Conservation (phyloP, 2,888 invertebrate species). For the Rhagium mordax region DNA sequence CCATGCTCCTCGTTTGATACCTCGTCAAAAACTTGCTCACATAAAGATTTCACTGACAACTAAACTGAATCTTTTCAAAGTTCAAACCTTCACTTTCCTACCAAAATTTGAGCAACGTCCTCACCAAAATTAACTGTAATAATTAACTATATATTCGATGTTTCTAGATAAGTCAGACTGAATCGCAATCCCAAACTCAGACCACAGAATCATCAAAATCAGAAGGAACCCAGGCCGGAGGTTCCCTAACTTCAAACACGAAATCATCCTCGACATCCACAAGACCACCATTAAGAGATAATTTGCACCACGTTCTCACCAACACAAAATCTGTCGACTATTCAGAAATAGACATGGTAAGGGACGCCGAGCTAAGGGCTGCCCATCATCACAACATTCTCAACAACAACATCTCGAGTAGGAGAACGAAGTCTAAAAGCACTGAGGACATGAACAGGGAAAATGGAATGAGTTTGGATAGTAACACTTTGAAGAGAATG, state of each 20-base stretch:
- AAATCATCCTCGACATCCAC: conserved; percentile 77
- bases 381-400: conserved; percentile 79
- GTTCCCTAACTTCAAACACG: conserved; percentile 75
- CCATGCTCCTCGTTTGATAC: too few relatives aligned
- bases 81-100: too few relatives aligned
- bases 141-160: not conserved
- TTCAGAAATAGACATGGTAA: conserved; percentile 79
- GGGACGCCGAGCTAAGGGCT: conserved; percentile 80
- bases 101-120: too few relatives aligned
- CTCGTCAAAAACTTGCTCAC: too few relatives aligned
- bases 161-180: conserved; percentile 68
- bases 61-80: too few relatives aligned
- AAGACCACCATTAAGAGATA: conserved; percentile 64
- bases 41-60: too few relatives aligned
- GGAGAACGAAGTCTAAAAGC: conserved; percentile 88
- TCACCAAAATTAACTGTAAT: too few relatives aligned
- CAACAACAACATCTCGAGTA: conserved; percentile 78
- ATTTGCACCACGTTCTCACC: conserved; percentile 70
- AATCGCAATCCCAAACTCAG: conserved; percentile 67
- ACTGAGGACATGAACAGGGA: conserved; percentile 85
- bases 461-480: conserved; percentile 76
- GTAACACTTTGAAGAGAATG: conserved; percentile 93
- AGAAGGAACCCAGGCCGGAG: conserved; percentile 89
- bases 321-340: conserved; percentile 78
- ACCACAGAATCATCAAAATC: conserved; percentile 76